Percentiles rank a stretch among this genome's conserved stretches.
Conservation (phyloP, 2,888 invertebrate genomes). For the Macaria notata region DNA sequence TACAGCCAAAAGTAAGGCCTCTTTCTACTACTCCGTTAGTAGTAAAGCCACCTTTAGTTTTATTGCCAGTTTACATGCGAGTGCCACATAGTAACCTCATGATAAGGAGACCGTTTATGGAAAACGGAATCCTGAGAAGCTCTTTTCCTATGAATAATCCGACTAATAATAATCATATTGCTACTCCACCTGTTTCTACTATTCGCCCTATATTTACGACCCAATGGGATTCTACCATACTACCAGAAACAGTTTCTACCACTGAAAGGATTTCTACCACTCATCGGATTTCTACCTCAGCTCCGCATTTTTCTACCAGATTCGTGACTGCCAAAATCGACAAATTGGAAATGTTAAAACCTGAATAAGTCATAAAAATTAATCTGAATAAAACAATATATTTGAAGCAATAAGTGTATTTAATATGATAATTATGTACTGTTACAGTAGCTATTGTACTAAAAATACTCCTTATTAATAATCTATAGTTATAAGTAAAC, state of each 20-base stretch:
- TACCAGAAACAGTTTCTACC: background rate
- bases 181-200: slow-evolving; percentile 10
- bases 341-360: slow-evolving; percentile 19
- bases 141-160: slow-evolving; percentile 35
- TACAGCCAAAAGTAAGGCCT: slow-evolving; percentile 24
- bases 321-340: slow-evolving; percentile 1
- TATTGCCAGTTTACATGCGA: slow-evolving; percentile 59
- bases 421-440: slow-evolving; percentile 60
- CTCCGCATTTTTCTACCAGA: slow-evolving; percentile 6
- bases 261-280: background rate
- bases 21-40: background rate
- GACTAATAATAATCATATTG: slow-evolving; percentile 21
- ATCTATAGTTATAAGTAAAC: slow-evolving; percentile 44
- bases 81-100: slow-evolving; percentile 32
- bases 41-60: slow-evolving; percentile 41
- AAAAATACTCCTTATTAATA: slow-evolving; percentile 50
- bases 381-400: slow-evolving; percentile 18
- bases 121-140: slow-evolving; percentile 39
- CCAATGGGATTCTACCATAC: slow-evolving; percentile 4
- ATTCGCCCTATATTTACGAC: slow-evolving; percentile 4
- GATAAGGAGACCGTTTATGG: slow-evolving; percentile 32
- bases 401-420: slow-evolving; percentile 70
- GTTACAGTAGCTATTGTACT: slow-evolving; percentile 75
- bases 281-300: slow-evolving; percentile 7
- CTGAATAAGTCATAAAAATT: slow-evolving; percentile 7